Conservation (phyloP, 2,888 invertebrate species). For the Xylophagus ater region DNA sequence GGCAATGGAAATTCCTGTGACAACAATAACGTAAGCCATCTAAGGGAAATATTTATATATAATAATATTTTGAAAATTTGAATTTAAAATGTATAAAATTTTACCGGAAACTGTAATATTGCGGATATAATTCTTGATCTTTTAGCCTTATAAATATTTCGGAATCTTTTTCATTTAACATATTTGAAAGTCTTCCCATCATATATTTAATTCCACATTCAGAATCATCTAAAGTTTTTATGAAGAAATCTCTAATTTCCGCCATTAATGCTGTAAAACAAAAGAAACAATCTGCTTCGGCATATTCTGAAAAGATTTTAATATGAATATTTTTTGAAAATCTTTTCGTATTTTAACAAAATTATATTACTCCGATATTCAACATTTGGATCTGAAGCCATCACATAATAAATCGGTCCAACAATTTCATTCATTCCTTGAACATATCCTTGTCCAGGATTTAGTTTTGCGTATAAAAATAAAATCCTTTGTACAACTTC, state of each 20-base stretch:
- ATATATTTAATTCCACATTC: constrained; percentile 82
- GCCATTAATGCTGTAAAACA: constrained; percentile 98
- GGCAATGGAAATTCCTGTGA: constrained; percentile 97
- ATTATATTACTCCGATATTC: constrained; percentile 56
- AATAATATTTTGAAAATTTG: constrained; percentile 4
- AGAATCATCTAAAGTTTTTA: constrained; percentile 88
- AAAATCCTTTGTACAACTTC: constrained; percentile 95
- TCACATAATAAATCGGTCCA: constrained; percentile 95
- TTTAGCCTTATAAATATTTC: constrained; percentile 66
- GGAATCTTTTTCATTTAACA: constrained; percentile 65
- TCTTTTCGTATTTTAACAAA: constrained; percentile 2
- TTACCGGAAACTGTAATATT: constrained; percentile 90
- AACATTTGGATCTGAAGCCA: constrained; percentile 78
- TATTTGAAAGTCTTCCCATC: constrained; percentile 71
- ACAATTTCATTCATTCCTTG: constrained; percentile 99
- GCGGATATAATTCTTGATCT: constrained; percentile 79
- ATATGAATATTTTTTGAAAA: background rate
- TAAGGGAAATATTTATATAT: constrained; percentile 30
- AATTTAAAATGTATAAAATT: background rate
- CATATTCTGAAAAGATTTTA: constrained; percentile 52
- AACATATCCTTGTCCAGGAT: constrained; percentile 92
- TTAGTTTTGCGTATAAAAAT: constrained; percentile 94
- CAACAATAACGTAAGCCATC: constrained; percentile 89
- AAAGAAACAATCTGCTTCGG: constrained; percentile 96
- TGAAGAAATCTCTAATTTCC: constrained; percentile 95